Evolutionary conservation across 2,888 invertebrate species (phyloP).

Genomic region (Barypeithes pellucidus): DNA sequence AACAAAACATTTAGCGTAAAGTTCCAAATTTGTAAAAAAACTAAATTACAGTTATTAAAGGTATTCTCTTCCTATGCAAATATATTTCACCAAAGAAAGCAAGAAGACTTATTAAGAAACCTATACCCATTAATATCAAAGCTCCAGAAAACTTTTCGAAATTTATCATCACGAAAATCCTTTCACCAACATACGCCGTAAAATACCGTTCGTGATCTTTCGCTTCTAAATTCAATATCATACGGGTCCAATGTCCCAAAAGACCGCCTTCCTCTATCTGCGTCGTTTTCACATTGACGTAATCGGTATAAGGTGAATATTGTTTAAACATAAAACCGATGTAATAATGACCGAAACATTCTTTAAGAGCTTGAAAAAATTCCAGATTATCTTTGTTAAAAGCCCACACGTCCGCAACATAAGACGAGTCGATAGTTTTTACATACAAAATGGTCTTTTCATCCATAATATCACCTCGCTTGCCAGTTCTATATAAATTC

Average conservation of each 20-base stretch:
- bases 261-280: conserved; percentile 58
- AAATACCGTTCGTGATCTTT: conserved; percentile 45
- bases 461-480: conserved; percentile 24
- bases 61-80: background rate
- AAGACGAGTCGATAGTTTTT: conserved; percentile 55
- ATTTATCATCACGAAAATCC: conserved; percentile 45
- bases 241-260: conserved; percentile 51
- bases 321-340: conserved; percentile 57
- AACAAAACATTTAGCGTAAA: too few relatives aligned
- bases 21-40: too few relatives aligned
- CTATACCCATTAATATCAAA: conserved; percentile 50
- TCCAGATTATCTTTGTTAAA: conserved; percentile 53
- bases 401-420: conserved; percentile 57
- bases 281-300: conserved; percentile 49
- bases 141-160: conserved; percentile 53
- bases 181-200: conserved; percentile 42
- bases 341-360: conserved; percentile 56
- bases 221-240: conserved; percentile 1
- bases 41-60: too few relatives aligned
- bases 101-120: conserved; percentile 49
- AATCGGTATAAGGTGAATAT: conserved; percentile 57
- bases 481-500: conserved; percentile 33
- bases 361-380: conserved; percentile 55
- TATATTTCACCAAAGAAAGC: conserved; percentile 53
- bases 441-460: conserved; percentile 49